Evolutionary conservation across 2,113 vertebrate species (phyloP).

Genomic region (Castor canadensis): DNA sequence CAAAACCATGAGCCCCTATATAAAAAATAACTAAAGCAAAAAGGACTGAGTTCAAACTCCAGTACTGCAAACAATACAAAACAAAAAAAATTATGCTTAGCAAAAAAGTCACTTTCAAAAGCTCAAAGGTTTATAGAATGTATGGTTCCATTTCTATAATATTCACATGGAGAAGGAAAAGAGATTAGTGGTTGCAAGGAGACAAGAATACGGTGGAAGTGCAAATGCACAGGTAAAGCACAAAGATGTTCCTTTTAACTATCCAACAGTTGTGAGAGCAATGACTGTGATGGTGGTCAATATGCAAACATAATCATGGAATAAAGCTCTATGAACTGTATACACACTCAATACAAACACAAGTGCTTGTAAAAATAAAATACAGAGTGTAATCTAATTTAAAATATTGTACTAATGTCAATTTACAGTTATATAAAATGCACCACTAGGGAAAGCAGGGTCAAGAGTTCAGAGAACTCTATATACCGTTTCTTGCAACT

Average conservation of each 20-base stretch:
- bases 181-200: neutral
- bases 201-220: neutral
- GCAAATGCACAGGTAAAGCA: neutral
- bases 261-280: neutral
- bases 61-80: too few relatives aligned
- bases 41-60: too few relatives aligned
- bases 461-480: neutral
- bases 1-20: too few relatives aligned
- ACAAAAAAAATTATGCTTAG: neutral
- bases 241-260: neutral
- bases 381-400: neutral
- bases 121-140: neutral
- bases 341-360: neutral
- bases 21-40: too few relatives aligned
- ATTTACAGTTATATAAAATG: neutral
- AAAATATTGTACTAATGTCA: neutral
- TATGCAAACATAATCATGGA: neutral
- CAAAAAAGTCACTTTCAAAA: neutral
- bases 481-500: neutral
- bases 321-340: neutral
- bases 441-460: neutral
- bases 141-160: neutral
- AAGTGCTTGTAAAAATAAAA: neutral
- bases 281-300: neutral
- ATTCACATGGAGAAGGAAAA: neutral